Percentiles rank a stretch among this genome's conserved stretches.
Evolutionary conservation across 2,113 vertebrate genomes (phyloP).

Genomic region (Himantopus leucocephalus): DNA sequence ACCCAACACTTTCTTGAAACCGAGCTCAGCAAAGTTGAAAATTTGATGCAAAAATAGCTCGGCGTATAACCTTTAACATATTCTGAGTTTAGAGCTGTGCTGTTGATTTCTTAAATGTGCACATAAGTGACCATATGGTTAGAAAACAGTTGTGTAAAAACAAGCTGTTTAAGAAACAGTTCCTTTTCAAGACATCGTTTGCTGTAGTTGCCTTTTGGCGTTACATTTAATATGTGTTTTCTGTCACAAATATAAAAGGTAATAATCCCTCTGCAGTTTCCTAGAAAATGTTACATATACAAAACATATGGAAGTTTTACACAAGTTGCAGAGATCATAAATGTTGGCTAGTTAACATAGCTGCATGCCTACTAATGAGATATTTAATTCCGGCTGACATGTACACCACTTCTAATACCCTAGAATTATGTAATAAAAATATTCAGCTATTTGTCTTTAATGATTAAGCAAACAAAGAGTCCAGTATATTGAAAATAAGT

Average conservation of each 20-base stretch:
- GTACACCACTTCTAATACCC: background rate
- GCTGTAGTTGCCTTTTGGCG: constrained; percentile 9
- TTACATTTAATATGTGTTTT: constrained; percentile 28
- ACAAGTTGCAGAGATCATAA: constrained; percentile 57
- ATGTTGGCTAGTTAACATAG: constrained; percentile 65
- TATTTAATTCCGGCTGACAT: constrained; percentile 26
- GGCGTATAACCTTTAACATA: background rate
- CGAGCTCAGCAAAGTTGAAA: background rate
- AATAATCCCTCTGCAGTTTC: constrained; percentile 45
- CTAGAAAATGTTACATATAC: constrained; percentile 25
- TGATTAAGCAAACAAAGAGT: background rate
- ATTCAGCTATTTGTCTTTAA: background rate
- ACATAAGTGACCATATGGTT: constrained; percentile 44
- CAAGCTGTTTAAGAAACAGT: background rate
- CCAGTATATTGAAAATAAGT: background rate
- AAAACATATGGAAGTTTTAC: constrained; percentile 57
- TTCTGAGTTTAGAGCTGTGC: background rate
- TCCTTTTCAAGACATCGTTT: constrained; percentile 44
- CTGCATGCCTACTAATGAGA: constrained; percentile 58
- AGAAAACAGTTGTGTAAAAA: background rate
- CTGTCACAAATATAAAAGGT: constrained; percentile 34
- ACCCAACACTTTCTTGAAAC: background rate
- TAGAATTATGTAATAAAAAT: background rate
- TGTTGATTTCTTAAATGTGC: background rate
- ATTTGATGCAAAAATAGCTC: background rate